Conservation (phyloP, 2,888 invertebrate species). For the Cantharis lateralis region DNA sequence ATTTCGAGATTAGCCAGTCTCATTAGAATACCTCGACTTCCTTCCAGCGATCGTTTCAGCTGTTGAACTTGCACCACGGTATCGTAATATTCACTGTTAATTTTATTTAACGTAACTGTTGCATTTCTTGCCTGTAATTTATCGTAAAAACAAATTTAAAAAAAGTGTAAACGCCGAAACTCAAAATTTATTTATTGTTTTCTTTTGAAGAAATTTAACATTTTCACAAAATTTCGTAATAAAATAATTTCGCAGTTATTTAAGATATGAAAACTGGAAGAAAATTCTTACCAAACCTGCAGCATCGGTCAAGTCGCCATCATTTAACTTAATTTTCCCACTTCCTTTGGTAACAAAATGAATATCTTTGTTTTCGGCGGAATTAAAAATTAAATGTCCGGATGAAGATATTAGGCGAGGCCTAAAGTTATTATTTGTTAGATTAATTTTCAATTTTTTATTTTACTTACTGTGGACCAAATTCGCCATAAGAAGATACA, state of each 20-base stretch:
- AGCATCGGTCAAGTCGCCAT: conserved; percentile 65
- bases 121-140: conserved; percentile 54
- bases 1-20: conserved; percentile 37
- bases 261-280: no score
- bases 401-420: conserved; percentile 69
- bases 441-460: not conserved
- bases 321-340: conserved; percentile 73
- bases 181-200: no score
- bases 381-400: conserved; percentile 81
- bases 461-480: not conserved
- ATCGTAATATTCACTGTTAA: conserved; percentile 40
- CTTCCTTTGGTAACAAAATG: conserved; percentile 71
- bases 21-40: conserved; percentile 33
- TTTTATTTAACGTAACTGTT: conserved; percentile 50
- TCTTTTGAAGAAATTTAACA: no score
- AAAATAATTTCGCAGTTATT: no score
- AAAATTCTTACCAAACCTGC: conserved; percentile 54
- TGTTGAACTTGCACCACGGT: conserved; percentile 39
- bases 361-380: conserved; percentile 79
- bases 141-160: no score
- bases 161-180: no score
- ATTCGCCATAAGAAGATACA: not conserved
- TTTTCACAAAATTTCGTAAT: no score
- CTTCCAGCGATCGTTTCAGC: conserved; percentile 39
- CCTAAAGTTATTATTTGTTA: conserved; percentile 54